Evolutionary conservation across 2,888 invertebrate species (phyloP), one percentile per base, ranked within the genome.

Genomic region (Xestia sexstrigata): DNA sequence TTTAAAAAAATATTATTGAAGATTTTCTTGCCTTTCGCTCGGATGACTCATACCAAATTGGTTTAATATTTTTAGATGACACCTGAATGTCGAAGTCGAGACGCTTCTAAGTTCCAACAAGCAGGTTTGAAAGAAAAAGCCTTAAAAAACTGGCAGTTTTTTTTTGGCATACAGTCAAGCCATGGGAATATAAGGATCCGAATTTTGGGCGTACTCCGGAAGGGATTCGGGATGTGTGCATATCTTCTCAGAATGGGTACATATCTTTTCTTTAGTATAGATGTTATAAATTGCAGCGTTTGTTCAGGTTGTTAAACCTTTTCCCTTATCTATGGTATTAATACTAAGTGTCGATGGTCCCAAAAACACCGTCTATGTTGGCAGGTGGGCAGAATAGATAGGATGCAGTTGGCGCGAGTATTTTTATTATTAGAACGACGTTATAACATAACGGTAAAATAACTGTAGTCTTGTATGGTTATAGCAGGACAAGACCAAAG

Each of bases 31-130:
- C 55, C 47, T 77, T 65, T 26, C 82, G 52, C 77, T 82, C 60
- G 47, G 30, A 73, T 81, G 69, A 77, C 47, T 77, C 77, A 58
- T 66, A 66, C 52, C 23, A 39, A 76, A 39, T 58, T 72, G 52
- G 52, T 78, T 62, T 42, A 55, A 72, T 81, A 78, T 81, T 81
- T 82, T 78, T 77, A 82, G 66, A 78, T 70, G 65, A 73, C 69
- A 82, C 60, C 70, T 82, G 66, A 82, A 81, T 82, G 72, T 82
- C 72, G 66, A 70, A 68, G 35, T 39, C 52, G 67, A 71, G 55
- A 49, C 58, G 76, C n/a, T 70, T 67, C 15, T 62, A 70, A 81
- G 39, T 49, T 67, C 17, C 17, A 68, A 74, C 42, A 71, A 81
- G 63, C 76, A 71, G 67, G 76, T 81, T 81, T 80, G 11, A 11